These are phyloP conservation scores for Drosophila athabasca DNA, from an alignment of 1,140 invertebrate genomes.

Conservation along the genomic window DNA sequence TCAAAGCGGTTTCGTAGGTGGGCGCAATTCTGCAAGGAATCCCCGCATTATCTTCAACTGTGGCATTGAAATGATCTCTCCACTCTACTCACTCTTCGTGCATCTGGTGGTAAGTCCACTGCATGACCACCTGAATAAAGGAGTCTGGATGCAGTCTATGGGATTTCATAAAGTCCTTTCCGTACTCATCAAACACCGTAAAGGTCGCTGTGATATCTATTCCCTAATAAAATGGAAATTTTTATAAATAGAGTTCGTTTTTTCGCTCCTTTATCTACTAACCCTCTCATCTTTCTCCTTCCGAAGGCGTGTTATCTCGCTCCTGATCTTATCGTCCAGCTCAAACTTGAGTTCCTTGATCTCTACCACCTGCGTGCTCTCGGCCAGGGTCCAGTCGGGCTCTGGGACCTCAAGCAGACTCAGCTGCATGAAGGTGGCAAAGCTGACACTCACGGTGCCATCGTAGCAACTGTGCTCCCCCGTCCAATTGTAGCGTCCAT, in stretches of 20 bases:
- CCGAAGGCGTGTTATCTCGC: conserved; percentile 67
- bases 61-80: not conserved
- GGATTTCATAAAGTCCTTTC: conserved; percentile 85
- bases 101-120: conserved; percentile 86
- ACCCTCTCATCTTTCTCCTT: conserved; percentile 68
- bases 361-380: conserved; percentile 31
- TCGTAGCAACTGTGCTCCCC: conserved; percentile 85
- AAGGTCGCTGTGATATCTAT: conserved; percentile 81
- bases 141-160: conserved; percentile 86
- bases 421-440: conserved; percentile 71
- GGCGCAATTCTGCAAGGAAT: conserved; percentile 82
- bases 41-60: not conserved
- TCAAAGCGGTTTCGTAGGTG: conserved; percentile 86
- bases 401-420: conserved; percentile 79
- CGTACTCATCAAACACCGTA: conserved; percentile 84
- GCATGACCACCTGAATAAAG: conserved; percentile 87
- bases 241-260: no score
- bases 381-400: conserved; percentile 59
- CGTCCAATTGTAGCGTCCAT: conserved; percentile 83
- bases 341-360: conserved; percentile 69
- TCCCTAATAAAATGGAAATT: conserved; percentile 61
- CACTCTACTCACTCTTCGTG: conserved; percentile 80
- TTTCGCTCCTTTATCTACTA: not conserved
- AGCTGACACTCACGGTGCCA: conserved; percentile 85
- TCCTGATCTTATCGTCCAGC: conserved; percentile 62